A percentile compares a stretch with the other conserved stretches of the same genome.
Conservation (phyloP, 2,797 vertebrate genomes). For the Acrocephalus scirpaceus region DNA sequence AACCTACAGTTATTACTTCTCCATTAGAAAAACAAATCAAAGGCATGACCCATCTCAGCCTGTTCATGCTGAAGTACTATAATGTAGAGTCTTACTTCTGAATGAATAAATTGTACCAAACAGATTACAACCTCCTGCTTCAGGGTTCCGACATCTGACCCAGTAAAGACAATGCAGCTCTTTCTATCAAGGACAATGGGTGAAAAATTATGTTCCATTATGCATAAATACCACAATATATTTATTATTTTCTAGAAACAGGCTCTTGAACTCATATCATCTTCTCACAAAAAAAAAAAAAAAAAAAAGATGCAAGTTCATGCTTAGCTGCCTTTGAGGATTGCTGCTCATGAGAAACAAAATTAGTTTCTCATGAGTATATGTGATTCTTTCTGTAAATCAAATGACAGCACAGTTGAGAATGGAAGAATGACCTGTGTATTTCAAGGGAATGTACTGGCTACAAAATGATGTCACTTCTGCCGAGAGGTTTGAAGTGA, state of each 20-base stretch:
- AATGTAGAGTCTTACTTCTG: background rate
- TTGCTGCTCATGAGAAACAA: background rate
- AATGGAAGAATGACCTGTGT: background rate
- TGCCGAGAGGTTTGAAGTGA: background rate
- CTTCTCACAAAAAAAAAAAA: background rate
- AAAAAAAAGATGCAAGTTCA: background rate
- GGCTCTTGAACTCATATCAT: background rate
- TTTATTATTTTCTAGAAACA: background rate
- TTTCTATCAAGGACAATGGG: background rate
- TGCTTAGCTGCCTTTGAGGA: background rate
- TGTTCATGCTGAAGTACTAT: background rate
- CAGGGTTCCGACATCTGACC: background rate
- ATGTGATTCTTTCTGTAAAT: background rate
- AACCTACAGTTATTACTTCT: background rate
- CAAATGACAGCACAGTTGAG: background rate
- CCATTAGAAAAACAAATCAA: background rate
- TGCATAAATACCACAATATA: background rate
- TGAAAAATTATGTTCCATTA: background rate
- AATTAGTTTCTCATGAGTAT: background rate
- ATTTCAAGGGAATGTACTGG: background rate
- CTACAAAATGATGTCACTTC: background rate
- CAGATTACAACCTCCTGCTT: background rate
- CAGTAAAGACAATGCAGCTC: background rate
- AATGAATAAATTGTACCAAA: background rate
- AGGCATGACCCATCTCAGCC: background rate